Evolutionary conservation across 2,797 vertebrate genomes (phyloP), one percentile per base, ranked within the genome.

Genomic region (Menidia menidia): DNA sequence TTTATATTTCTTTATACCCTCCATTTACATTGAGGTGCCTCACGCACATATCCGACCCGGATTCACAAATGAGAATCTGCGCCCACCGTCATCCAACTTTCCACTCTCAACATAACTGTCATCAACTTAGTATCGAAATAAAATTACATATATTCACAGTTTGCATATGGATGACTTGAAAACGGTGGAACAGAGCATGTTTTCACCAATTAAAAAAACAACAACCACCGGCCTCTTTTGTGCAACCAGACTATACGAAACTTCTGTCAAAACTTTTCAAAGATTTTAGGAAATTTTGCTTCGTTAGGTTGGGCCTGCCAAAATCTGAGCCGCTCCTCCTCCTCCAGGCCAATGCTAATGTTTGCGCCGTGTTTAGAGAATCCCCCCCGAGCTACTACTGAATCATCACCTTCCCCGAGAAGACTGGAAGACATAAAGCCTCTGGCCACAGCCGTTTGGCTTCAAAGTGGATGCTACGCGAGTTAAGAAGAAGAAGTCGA

Each of bases 401-500:
- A 30, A 6, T 39, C 35, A 39, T 25, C n/a, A 25, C 33, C 14
- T 45, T 11, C 11, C 12, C 33, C 4, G 16, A 45, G 31, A 45
- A 3, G n/a, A 11, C 15, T 1, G 3, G 31, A 33, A 45, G 44
- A 55, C 13, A 18, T 39, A 33, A 54, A 64, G 11, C 59, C 31
- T 19, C 32, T 33, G 31, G 11, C 10, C 16, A 16, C 30, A 0
- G 43, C 18, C 19, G 12, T 7, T 4, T 11, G 13, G 7, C 7
- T 19, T 32, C 33, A 68, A 55, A 7, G 39, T 18, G 14, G 10
- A 16, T 68, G 41, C 44, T 51, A 77, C 5, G 64, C 19, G 25
- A 64, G 35, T 32, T 19, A 70, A 70, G 81, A 71, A 48, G 47
- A 86, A 81, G 74, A 32, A 77, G 73, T 87, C 35, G 72, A 71